phyloP scores from a whole-genome alignment of 2,797 vertebrate species.

The Premnoplex brunnescens region DNA sequence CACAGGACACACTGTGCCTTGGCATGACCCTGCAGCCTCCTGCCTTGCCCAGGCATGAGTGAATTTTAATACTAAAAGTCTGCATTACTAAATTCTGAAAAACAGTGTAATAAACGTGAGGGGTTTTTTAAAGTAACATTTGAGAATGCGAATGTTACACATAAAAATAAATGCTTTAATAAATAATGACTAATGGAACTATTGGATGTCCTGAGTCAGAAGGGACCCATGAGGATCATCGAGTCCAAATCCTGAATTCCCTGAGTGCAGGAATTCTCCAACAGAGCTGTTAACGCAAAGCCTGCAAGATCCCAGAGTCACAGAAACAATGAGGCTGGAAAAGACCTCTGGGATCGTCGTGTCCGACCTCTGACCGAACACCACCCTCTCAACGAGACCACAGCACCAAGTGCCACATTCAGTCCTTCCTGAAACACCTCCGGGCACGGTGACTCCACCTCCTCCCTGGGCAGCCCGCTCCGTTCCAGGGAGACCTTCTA shows the following conservation, averaged over 20 bases:
- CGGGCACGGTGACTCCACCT: accelerated
- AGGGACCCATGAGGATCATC: background rate
- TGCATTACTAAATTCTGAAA: accelerated
- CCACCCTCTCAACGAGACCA: accelerated
- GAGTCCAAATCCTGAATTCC: background rate
- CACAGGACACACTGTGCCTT: accelerated
- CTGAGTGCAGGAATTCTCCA: accelerated
- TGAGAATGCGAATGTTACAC: accelerated
- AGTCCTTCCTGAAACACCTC: background rate
- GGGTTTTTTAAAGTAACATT: accelerated
- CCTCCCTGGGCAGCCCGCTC: background rate
- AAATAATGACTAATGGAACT: background rate
- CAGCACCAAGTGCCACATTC: background rate
- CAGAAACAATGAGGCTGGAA: background rate
- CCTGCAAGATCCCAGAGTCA: accelerated
- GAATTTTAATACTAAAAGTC: accelerated
- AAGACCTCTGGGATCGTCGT: accelerated
- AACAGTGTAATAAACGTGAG: accelerated
- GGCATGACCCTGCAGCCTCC: accelerated
- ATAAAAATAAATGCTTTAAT: accelerated
- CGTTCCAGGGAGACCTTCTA: accelerated
- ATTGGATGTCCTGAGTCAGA: background rate
- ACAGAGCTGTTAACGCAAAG: accelerated
- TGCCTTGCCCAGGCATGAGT: accelerated
- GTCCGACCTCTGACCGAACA: accelerated